Conservation (phyloP, 92 coral and sea anemone genomes). For the Palythoa heliodiscus region DNA sequence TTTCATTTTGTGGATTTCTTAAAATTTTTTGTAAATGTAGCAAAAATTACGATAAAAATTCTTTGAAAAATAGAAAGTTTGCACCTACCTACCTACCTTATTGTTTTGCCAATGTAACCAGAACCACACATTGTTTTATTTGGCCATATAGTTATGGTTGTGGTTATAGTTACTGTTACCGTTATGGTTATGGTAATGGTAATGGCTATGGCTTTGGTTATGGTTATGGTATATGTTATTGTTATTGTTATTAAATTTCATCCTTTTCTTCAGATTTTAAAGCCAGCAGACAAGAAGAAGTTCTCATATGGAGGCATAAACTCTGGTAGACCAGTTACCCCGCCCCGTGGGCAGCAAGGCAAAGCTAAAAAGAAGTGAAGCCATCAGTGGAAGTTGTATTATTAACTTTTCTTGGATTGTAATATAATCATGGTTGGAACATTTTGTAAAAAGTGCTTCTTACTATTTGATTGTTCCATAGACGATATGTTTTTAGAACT, state of each 20-base stretch:
- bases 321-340: constrained; percentile 97
- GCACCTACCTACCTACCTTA: too few species aligned
- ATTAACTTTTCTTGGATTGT: constrained; percentile 46
- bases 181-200: too few species aligned
- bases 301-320: constrained; percentile 96
- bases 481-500: neutral
- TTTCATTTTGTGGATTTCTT: too few species aligned
- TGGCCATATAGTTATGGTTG: too few species aligned
- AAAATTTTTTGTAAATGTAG: too few species aligned
- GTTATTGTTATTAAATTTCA: neutral
- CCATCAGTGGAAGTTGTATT: constrained; percentile 2
- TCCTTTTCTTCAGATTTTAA: constrained; percentile 67
- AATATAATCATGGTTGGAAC: constrained; percentile 47
- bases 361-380: constrained; percentile 84
- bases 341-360: constrained; percentile 96
- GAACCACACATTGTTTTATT: too few species aligned
- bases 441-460: constrained; percentile 9
- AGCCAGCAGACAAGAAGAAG: constrained; percentile 99
- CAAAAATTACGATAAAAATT: too few species aligned
- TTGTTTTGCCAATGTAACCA: too few species aligned
- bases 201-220: too few species aligned
- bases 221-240: neutral
- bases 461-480: constrained; percentile 13
- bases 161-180: neutral
- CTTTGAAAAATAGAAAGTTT: too few species aligned